Evolutionary conservation across 2,888 invertebrate species (phyloP), one percentile per base, ranked within the genome.

Genomic region (Palloptera scutellata): DNA sequence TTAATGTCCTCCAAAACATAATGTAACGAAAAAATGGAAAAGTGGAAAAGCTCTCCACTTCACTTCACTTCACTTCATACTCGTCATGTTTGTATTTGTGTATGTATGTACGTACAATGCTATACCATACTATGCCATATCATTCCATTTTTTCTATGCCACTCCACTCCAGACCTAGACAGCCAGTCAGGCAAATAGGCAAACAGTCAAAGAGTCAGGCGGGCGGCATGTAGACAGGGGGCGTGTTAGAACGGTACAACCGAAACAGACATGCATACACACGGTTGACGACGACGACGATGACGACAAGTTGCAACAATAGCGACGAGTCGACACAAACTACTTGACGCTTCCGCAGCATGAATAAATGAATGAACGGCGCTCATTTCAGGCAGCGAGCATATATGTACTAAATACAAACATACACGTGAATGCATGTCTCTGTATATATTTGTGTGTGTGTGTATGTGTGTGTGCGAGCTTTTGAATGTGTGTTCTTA

Each of bases 1-100:
- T 74, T 68, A 75, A 75, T 72, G 74, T 72, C 75, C 75, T 75
- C 73, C 75, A 71, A 75, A 76, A 76, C 75, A 74, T 74, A 73
- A 73, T 73, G 67, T 70, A 70, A 73, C 70, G 61, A 61, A 66
- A 66, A 65, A 66, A 61, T 51, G 61, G 54, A 59, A 67, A 69
- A 66, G 55, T 63, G 62, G 51, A 69, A 62, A 69, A 64, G 60
- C 59, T 54, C 68, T 68, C 13, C 64, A 72, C 67, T 68, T 58
- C 71, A 68, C 65, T 59, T 53, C 42, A 41, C 43, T 17, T 40
- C 48, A 55, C 68, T 43, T 41, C 58, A 30, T 30, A 58, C 48
- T 60, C 30, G 2, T 6, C 6, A 30, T 30, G 30, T 30, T n/a
- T n/a, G n/a, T n/a, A n/a, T n/a, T n/a, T n/a, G n/a, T 4, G 30